These are phyloP conservation scores for Holothuria glaberrima DNA, from an alignment of 35 echinoderm and acorn worm genomes.

Conservation along the genomic window DNA sequence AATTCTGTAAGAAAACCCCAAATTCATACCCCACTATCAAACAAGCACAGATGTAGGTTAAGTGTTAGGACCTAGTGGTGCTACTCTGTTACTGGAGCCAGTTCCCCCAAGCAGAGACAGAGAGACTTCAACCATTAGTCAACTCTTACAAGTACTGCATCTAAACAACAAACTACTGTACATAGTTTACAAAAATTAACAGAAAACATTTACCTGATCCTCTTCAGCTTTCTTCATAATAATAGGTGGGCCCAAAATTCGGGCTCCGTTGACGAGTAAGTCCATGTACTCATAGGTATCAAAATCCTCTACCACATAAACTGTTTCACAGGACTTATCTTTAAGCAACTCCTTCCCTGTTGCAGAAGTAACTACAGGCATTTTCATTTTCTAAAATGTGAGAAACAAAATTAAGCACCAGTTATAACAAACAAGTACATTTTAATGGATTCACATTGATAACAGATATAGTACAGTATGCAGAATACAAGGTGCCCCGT, in stretches of 20 bases:
- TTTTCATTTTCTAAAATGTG: slow-evolving; percentile 76
- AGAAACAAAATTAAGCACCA: not conserved
- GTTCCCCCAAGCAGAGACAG: no score
- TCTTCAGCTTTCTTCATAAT: slow-evolving; percentile 74
- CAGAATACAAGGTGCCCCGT: no score
- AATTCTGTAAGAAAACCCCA: no score
- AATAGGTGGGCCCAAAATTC: slow-evolving; percentile 81
- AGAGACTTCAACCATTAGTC: no score
- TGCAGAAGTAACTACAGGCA: slow-evolving; percentile 73
- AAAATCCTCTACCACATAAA: slow-evolving; percentile 87
- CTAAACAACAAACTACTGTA: no score
- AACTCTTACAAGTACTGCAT: no score
- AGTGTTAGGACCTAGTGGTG: no score
- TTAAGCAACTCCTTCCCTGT: slow-evolving; percentile 79
- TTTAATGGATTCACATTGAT: not conserved
- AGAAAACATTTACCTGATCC: slow-evolving; percentile 62
- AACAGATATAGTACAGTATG: not conserved
- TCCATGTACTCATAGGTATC: slow-evolving; percentile 70
- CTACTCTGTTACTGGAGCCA: no score
- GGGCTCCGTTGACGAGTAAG: slow-evolving; percentile 44
- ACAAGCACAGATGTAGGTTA: no score
- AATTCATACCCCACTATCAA: no score
- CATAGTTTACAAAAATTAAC: not conserved
- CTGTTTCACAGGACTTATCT: slow-evolving; percentile 65
- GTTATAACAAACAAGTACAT: not conserved